Evolutionary conservation across 1,140 invertebrate species (phyloP), one percentile per base, ranked within the genome.

Genomic region (Metaphire vulgaris): DNA sequence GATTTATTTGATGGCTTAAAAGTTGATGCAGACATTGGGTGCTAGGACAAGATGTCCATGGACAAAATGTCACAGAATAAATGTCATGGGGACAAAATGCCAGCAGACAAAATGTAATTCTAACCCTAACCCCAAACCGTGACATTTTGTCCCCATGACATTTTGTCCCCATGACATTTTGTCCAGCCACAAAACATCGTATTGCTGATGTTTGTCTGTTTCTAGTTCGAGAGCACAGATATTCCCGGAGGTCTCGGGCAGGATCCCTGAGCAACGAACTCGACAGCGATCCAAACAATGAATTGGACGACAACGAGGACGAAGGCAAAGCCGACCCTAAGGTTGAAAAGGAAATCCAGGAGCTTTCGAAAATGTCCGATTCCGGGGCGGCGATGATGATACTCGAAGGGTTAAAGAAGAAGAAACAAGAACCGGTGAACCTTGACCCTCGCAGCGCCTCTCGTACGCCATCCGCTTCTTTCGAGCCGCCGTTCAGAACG

Each of bases 371-470:
- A 79, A 82, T 86, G 32, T 83, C 86, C 41, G 81, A 90, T 86
- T 87, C 85, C 70, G 82, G 86, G 21, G 81, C 69, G 28, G 78
- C 68, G 65, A 69, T 73, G n/a, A 30, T 76, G 30, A 65, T 86
- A 30, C 82, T 85, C 72, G 83, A 83, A 78, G 84, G 85, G 56
- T 76, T 85, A 32, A 95, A 98, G 85, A 97, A 97, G 86, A 87
- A 95, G 90, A 94, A 95, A 83, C 90, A 92, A 64, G 91, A 96
- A 86, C 80, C 81, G 68, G 6, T 56, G 41, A 77, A 80, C 1
- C 88, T 99, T 71, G 97, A 99, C 89, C 97, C 97, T 41, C 90
- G 97, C 81, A 99, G 98, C 86, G 95, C 97, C 0, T 98, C 96
- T 76, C 90, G 97, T 84, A 97, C 95, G 33, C 96, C 97, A 67